Percentiles rank a stretch among this genome's conserved stretches.
Evolutionary conservation across 2,888 invertebrate species (phyloP).

Genomic region (Bursaphelenchus okinawaensis): DNA sequence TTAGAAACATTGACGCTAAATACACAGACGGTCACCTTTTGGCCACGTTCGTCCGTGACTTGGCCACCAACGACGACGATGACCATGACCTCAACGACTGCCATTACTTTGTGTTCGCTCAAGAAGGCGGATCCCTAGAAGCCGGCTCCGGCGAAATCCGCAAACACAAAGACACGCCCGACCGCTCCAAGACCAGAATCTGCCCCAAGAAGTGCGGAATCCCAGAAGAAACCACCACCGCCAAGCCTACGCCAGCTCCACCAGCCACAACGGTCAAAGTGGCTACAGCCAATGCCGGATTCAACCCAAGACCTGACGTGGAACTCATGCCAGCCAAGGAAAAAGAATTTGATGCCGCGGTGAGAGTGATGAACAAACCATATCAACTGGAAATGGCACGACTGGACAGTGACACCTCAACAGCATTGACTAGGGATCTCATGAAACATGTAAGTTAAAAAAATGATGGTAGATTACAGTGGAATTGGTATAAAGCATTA

Average conservation of each 20-base stretch:
- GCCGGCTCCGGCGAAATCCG: conserved; percentile 42
- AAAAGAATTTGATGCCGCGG: conserved; percentile 2
- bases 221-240: not conserved
- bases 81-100: conserved; percentile 47
- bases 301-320: not conserved
- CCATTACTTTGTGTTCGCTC: conserved; percentile 52
- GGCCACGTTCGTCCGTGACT: conserved; percentile 33
- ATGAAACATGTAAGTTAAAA: not conserved
- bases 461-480: no score
- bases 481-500: no score
- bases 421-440: not conserved
- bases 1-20: conserved; percentile 33
- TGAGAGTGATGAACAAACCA: not conserved
- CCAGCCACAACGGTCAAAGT: not conserved
- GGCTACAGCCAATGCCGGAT: not conserved
- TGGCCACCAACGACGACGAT: conserved; percentile 36
- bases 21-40: conserved; percentile 32
- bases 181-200: conserved; percentile 33
- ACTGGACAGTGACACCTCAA: not conserved
- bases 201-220: not conserved
- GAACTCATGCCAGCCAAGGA: conserved; percentile 6
- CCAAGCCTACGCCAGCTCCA: not conserved
- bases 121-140: conserved; percentile 46
- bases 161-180: conserved; percentile 49
- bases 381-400: not conserved